Conservation (phyloP, 1,140 invertebrate genomes). For the Caenorhabditis inopinata region DNA sequence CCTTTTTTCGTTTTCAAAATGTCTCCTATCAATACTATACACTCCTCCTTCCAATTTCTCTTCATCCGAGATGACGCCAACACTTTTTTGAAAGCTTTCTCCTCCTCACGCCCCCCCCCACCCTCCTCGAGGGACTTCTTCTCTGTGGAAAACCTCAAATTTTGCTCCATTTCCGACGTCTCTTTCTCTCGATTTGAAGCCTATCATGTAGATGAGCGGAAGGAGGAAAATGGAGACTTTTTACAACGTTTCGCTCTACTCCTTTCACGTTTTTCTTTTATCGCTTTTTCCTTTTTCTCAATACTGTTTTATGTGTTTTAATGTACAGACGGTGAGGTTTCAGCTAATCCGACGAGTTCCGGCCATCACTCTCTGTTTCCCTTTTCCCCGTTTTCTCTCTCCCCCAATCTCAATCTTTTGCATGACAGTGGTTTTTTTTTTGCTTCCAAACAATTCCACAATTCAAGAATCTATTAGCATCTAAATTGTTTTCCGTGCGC, state of each 20-base stretch:
- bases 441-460: background rate
- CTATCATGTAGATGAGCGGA: constrained; percentile 13
- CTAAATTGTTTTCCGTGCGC: constrained; percentile 20
- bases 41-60: background rate
- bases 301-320: background rate
- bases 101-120: too few species aligned
- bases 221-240: background rate
- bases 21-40: constrained; percentile 17
- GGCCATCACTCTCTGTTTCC: background rate
- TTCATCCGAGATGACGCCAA: background rate
- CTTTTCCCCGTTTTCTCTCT: too few species aligned
- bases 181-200: constrained; percentile 1
- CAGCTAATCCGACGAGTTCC: constrained; percentile 23
- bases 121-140: background rate
- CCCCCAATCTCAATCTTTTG: too few species aligned
- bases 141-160: constrained; percentile 26
- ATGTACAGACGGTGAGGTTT: background rate
- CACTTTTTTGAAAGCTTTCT: constrained; percentile 16
- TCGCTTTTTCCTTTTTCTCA: background rate
- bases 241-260: background rate
- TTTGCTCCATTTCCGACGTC: background rate
- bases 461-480: constrained; percentile 25
- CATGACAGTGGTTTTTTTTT: background rate
- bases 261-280: background rate
- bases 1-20: background rate